Evolutionary conservation across 2,797 vertebrate species (phyloP), one percentile per base, ranked within the genome.

Genomic region (Benthosema pterotum): DNA sequence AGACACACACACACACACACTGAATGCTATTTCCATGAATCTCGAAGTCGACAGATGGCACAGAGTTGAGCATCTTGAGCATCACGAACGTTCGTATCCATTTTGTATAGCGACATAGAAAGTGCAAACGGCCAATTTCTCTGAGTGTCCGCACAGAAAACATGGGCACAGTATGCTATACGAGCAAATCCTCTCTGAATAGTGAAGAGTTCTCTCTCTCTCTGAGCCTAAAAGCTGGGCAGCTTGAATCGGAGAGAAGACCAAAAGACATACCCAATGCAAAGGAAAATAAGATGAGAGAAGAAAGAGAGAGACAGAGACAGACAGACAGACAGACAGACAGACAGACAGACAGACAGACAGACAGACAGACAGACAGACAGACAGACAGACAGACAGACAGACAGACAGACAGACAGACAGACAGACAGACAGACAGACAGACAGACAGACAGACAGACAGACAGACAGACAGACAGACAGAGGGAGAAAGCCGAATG

Each of bases 81-180:
- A 38, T 38, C 53, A 75, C 56, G 58, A 67, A 51, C 51, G 70
- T 57, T 60, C 47, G 47, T 52, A 42, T 86, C 79, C 76, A 79
- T 85, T 86, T 75, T 38, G 32, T 38, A 38, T 11, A 72, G 86
- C 70, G 73, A 63, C 63, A 78, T 75, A 80, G 71, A 65, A 85
- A 88, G 72, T 64, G 82, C 85, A 89, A 83, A 87, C 79, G 87
- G 86, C 85, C 77, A 75, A 82, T 81, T 87, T 67, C 8, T 38
- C 74, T 82, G 75, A 82, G 76, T 58, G 66, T 60, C 83, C 85
- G 13, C 85, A n/a, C n/a, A 87, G 80, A 83, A 79, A 79, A 69
- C 70, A 71, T 84, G 74, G 80, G 74, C 71, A 64, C 82, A 81
- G 85, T n/a, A 83, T 70, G 68, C 77, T 74, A 77, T 78, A 77